Conservation (phyloP, 2,888 invertebrate genomes). For the Pyrrhia umbra region DNA sequence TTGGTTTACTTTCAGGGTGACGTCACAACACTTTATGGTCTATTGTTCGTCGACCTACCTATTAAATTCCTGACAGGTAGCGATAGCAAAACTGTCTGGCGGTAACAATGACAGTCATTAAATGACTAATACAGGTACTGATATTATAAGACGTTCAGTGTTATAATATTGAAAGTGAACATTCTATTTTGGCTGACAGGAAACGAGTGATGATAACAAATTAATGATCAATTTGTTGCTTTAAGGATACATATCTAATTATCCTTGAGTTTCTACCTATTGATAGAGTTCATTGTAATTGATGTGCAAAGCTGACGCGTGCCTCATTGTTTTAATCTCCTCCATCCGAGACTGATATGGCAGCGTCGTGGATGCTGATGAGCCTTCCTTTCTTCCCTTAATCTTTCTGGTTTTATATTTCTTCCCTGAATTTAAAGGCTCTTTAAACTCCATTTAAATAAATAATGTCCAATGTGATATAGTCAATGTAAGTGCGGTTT, state of each 20-base stretch:
- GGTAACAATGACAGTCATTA: slow-evolving; percentile 45
- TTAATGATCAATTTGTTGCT: background rate
- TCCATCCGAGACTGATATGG: background rate
- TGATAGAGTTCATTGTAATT: background rate
- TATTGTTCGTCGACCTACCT: slow-evolving; percentile 47
- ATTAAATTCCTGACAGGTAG: slow-evolving; percentile 51
- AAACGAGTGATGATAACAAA: background rate
- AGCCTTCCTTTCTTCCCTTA: background rate
- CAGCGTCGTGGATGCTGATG: background rate
- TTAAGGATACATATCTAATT: background rate
- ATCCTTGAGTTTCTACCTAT: background rate
- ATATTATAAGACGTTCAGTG: slow-evolving; percentile 18
- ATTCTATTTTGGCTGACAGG: background rate
- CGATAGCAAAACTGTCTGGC: slow-evolving; percentile 37
- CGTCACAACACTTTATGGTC: slow-evolving; percentile 50
- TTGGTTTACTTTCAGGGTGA: slow-evolving; percentile 42
- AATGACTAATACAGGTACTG: slow-evolving; percentile 29
- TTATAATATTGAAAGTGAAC: slow-evolving; percentile 31
- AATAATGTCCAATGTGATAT: no score
- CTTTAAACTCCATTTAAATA: no score
- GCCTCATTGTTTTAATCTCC: background rate
- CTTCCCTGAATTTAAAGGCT: no score
- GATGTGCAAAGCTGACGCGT: background rate
- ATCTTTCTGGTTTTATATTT: no score
- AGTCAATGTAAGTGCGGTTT: no score